Evolutionary conservation across 1,140 invertebrate species (phyloP).

Genomic region (Cyclargus thomasi): DNA sequence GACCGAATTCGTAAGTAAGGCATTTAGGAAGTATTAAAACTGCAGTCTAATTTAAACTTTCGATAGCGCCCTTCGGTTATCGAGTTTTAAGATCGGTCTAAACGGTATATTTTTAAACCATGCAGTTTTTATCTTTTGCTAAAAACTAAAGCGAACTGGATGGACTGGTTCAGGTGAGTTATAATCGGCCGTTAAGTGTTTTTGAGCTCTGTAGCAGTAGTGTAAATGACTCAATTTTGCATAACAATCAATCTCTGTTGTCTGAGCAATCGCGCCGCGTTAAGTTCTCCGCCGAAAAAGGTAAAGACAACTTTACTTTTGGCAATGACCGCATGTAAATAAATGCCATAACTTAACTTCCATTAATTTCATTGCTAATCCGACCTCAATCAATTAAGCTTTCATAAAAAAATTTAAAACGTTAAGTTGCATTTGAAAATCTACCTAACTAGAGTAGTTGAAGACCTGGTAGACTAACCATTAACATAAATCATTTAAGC

Average conservation of each 20-base stretch:
- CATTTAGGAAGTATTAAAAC: neutral
- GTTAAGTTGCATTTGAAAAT: no score
- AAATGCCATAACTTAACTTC: conserved; percentile 27
- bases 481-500: no score
- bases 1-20: no score
- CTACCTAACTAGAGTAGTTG: no score
- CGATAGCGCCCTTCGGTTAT: neutral
- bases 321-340: conserved; percentile 53
- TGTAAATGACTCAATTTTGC: conserved; percentile 47
- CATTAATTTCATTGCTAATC: neutral
- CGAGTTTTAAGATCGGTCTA: neutral
- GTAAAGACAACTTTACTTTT: conserved; percentile 64
- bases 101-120: neutral
- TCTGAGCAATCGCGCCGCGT: conserved; percentile 41
- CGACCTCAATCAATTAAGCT: conserved; percentile 14
- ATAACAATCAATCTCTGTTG: conserved; percentile 40
- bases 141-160: conserved; percentile 34
- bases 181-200: conserved; percentile 27
- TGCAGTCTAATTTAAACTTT: neutral
- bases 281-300: conserved; percentile 62
- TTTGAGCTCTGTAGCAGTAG: conserved; percentile 47
- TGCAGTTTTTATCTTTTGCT: conserved; percentile 11
- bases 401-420: neutral
- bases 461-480: no score
- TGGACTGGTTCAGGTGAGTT: conserved; percentile 51